phyloP scores from a whole-genome alignment of 2,113 vertebrate genomes.

The Cariama cristata region DNA sequence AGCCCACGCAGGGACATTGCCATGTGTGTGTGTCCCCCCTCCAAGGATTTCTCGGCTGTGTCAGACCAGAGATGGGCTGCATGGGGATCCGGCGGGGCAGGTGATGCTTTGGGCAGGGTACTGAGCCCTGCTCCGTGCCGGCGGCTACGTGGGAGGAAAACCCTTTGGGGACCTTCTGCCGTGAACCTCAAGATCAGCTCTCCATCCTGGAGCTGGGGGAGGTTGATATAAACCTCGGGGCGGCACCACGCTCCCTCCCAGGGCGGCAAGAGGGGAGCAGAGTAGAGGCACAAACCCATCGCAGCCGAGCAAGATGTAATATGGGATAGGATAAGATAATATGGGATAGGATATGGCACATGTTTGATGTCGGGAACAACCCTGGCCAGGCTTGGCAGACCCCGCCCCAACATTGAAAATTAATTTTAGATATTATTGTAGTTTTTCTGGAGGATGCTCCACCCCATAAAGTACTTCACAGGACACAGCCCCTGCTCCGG shows the following conservation, averaged over 20 bases:
- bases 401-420: rapidly evolving
- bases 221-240: background rate
- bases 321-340: rapidly evolving
- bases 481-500: background rate
- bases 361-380: background rate
- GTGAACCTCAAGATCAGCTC: background rate
- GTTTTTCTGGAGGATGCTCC: background rate
- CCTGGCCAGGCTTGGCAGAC: background rate
- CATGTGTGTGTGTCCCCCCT: no score
- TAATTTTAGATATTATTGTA: background rate
- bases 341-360: rapidly evolving
- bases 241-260: rapidly evolving
- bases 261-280: background rate
- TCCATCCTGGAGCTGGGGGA: background rate
- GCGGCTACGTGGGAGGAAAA: rapidly evolving
- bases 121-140: rapidly evolving
- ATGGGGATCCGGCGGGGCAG: rapidly evolving
- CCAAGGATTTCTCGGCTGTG: background rate
- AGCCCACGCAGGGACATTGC: background rate
- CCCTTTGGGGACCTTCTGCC: background rate
- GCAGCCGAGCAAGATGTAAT: rapidly evolving
- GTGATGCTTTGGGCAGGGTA: background rate
- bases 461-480: no score
- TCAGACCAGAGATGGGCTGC: background rate
- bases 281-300: rapidly evolving